Conservation (phyloP, 2,113 vertebrate genomes). For the Osmerus eperlanus region DNA sequence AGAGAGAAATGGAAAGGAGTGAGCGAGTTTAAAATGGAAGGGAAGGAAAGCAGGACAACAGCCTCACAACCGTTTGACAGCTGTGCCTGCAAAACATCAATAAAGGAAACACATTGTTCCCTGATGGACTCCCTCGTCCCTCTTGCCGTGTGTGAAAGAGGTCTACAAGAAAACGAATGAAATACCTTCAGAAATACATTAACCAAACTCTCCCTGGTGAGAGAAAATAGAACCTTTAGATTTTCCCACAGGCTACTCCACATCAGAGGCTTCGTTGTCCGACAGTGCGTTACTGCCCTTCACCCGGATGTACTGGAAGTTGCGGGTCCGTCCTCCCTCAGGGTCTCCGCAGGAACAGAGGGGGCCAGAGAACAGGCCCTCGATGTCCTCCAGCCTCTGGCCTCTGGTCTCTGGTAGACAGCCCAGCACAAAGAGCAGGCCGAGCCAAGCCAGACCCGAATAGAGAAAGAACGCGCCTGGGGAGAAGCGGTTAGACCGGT, state of each 20-base stretch:
- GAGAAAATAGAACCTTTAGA: neutral
- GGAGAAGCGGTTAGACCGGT: slow-evolving; percentile 32
- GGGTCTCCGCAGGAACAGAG: slow-evolving; percentile 85
- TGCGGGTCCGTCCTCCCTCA: slow-evolving; percentile 67
- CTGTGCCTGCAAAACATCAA: too few relatives aligned
- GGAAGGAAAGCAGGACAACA: too few relatives aligned
- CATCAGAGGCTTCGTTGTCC: slow-evolving; percentile 86
- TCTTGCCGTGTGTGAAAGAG: too few relatives aligned
- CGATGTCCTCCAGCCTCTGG: slow-evolving; percentile 91
- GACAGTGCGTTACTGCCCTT: slow-evolving; percentile 88
- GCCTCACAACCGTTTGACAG: too few relatives aligned
- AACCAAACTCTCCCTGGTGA: neutral
- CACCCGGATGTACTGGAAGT: slow-evolving; percentile 90
- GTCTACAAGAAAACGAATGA: too few relatives aligned
- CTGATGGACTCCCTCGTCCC: too few relatives aligned
- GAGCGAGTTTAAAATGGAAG: too few relatives aligned
- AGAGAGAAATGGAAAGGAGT: too few relatives aligned
- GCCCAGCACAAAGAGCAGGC: slow-evolving; percentile 84
- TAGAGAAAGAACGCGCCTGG: slow-evolving; percentile 96
- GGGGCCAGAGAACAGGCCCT: slow-evolving; percentile 81
- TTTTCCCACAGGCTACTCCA: slow-evolving; percentile 73
- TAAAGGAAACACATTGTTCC: too few relatives aligned
- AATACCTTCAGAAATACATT: too few relatives aligned
- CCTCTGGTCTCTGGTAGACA: slow-evolving; percentile 96
- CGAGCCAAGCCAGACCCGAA: slow-evolving; percentile 80